A percentile compares a stretch with the other conserved stretches of the same genome.
phyloP scores from a whole-genome alignment of 2,888 invertebrate genomes.

The Quadroppia sp. region DNA sequence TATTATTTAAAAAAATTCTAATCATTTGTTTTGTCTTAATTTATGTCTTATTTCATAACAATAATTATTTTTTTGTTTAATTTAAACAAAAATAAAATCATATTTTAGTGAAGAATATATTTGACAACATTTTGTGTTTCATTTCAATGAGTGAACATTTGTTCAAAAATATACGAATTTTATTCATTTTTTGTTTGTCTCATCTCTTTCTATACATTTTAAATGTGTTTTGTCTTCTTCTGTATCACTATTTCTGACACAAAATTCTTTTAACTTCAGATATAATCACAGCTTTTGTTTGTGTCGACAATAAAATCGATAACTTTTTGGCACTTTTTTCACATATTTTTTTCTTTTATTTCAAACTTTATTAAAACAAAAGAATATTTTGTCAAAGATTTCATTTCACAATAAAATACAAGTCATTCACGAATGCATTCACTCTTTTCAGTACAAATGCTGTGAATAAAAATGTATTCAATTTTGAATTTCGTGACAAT shows the following conservation, averaged over 20 bases:
- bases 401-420: neutral
- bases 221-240: too few relatives aligned
- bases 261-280: neutral
- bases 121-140: too few relatives aligned
- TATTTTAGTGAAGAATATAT: too few relatives aligned
- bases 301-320: neutral
- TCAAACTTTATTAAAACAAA: neutral
- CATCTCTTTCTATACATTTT: too few relatives aligned
- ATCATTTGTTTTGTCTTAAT: neutral
- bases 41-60: too few relatives aligned
- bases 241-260: neutral
- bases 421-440: neutral
- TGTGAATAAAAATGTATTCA: neutral
- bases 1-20: neutral
- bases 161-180: too few relatives aligned
- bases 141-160: too few relatives aligned
- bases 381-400: neutral
- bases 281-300: neutral
- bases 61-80: too few relatives aligned
- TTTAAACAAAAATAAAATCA: too few relatives aligned
- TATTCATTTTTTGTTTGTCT: too few relatives aligned
- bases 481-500: neutral
- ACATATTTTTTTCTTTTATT: neutral
- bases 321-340: neutral
- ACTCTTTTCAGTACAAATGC: neutral